Evolutionary conservation across 2,888 invertebrate species (phyloP).

Genomic region (Crocallis elinguaria): DNA sequence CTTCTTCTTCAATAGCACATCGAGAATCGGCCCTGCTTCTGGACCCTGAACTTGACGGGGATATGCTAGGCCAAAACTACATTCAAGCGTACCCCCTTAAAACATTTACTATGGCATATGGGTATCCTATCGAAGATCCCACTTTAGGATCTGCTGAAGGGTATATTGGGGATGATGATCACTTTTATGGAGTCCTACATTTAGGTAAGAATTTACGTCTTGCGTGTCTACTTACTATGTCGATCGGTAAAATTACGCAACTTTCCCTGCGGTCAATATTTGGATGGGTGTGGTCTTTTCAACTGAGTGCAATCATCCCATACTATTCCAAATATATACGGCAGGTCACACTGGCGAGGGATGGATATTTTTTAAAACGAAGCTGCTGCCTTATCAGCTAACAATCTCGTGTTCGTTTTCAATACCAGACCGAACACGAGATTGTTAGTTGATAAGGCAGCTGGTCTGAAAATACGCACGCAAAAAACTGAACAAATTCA

Average conservation of each 20-base stretch:
- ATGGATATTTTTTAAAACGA: too few relatives aligned
- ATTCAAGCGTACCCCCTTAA: conserved; percentile 43
- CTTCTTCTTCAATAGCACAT: conserved; percentile 50
- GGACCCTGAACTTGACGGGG: conserved; percentile 53
- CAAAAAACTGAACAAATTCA: too few relatives aligned
- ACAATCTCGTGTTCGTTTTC: too few relatives aligned
- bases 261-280: too few relatives aligned
- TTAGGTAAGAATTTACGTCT: conserved; percentile 48
- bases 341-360: too few relatives aligned
- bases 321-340: too few relatives aligned
- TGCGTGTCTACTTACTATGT: neutral
- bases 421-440: too few relatives aligned
- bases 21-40: conserved; percentile 54
- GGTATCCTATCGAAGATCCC: conserved; percentile 65
- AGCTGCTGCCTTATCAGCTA: too few relatives aligned
- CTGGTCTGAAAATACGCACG: too few relatives aligned
- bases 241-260: neutral
- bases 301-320: too few relatives aligned
- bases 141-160: conserved; percentile 71
- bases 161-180: conserved; percentile 72
- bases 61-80: conserved; percentile 17
- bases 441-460: too few relatives aligned
- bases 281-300: too few relatives aligned
- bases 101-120: conserved; percentile 67
- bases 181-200: conserved; percentile 74